phyloP scores from a whole-genome alignment of 2,113 vertebrate species.

The Semicossyphus pulcher region DNA sequence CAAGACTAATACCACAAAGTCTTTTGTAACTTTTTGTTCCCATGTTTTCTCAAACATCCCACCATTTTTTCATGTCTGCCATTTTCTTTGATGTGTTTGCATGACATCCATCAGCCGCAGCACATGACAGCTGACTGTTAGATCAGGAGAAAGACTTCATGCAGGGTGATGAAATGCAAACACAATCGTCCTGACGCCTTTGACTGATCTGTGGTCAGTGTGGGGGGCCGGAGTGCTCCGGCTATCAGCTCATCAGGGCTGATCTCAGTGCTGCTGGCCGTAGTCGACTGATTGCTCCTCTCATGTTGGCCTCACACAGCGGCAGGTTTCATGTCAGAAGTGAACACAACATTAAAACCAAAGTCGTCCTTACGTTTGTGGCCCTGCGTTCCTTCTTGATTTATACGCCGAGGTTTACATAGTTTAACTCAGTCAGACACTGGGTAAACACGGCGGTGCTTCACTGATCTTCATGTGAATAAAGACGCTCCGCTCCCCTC shows the following conservation, averaged over 20 bases:
- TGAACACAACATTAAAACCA: no score
- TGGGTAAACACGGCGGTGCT: constrained; percentile 61
- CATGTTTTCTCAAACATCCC: constrained; percentile 8
- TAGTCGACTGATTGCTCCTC: constrained; percentile 16
- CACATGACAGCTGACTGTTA: constrained; percentile 43
- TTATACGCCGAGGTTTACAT: constrained; percentile 41
- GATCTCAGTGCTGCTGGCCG: constrained; percentile 28
- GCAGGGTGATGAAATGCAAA: constrained; percentile 43
- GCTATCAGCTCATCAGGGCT: constrained; percentile 60
- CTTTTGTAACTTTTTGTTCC: constrained; percentile 39
- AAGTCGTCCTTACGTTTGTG: constrained; percentile 37
- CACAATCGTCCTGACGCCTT: constrained; percentile 21
- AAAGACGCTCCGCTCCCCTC: constrained; percentile 46
- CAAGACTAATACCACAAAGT: no score
- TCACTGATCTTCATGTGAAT: constrained; percentile 66
- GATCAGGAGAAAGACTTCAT: constrained; percentile 26
- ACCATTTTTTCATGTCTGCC: neutral
- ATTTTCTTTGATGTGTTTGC: constrained; percentile 29
- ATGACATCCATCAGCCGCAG: constrained; percentile 38
- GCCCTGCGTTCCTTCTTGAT: constrained; percentile 38
- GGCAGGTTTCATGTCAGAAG: constrained; percentile 9
- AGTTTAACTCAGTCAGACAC: constrained; percentile 61
- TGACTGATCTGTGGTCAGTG: constrained; percentile 46
- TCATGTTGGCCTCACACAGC: constrained; percentile 29
- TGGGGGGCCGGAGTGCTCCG: neutral